These are phyloP conservation scores for Notothenia rossii DNA, from an alignment of 2,113 vertebrate species.

Conservation along the genomic window DNA sequence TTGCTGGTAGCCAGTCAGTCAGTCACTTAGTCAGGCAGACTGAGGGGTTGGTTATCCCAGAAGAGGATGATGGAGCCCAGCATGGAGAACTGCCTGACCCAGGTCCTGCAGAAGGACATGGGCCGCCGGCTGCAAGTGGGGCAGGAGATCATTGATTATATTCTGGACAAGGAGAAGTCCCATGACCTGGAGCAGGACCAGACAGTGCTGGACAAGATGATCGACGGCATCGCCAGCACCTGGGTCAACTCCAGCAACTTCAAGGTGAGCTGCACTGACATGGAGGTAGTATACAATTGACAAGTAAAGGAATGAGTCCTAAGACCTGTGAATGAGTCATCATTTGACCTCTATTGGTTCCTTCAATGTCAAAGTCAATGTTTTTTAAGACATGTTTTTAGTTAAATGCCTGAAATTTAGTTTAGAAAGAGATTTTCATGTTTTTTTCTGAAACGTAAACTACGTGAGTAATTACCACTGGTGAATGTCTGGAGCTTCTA, in stretches of 20 bases:
- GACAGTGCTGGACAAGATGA: conserved; percentile 96
- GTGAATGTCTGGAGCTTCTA: too few relatives aligned
- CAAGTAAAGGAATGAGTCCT: too few relatives aligned
- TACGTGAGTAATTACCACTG: too few relatives aligned
- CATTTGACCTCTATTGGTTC: too few relatives aligned
- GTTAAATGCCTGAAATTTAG: too few relatives aligned
- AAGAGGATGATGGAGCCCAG: conserved; percentile 90
- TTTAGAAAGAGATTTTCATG: too few relatives aligned
- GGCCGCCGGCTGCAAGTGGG: conserved; percentile 95
- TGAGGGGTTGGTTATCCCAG: conserved; percentile 25
- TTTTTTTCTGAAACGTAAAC: too few relatives aligned
- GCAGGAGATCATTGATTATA: conserved; percentile 95
- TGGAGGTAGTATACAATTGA: not conserved
- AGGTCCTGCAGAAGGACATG: conserved; percentile 97
- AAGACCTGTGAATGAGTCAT: too few relatives aligned
- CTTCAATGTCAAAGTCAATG: too few relatives aligned
- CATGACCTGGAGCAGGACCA: conserved; percentile 96
- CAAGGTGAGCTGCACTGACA: conserved; percentile 87
- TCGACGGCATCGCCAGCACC: conserved; percentile 94
- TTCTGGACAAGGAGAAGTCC: conserved; percentile 94
- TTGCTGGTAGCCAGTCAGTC: conserved; percentile 16
- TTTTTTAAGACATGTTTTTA: too few relatives aligned
- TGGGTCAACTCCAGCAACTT: conserved; percentile 99
- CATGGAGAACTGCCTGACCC: conserved; percentile 94
- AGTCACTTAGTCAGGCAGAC: conserved; percentile 11